phyloP scores from a whole-genome alignment of 2,888 invertebrate species.

The Galerucella nymphaeae region DNA sequence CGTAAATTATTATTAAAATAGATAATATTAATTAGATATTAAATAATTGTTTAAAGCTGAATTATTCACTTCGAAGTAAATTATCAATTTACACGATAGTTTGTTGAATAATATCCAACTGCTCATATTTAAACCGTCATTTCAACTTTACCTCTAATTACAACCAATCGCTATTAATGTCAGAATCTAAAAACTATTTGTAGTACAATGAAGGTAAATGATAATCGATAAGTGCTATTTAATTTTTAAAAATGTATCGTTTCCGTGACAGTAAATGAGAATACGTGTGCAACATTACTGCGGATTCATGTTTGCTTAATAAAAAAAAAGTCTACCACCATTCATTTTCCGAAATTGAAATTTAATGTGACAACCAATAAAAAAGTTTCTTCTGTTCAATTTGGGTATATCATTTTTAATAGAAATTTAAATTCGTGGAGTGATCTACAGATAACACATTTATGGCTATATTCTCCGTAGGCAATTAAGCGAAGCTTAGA shows the following conservation, averaged over 20 bases:
- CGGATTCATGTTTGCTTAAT: background rate
- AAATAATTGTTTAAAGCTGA: too few species aligned
- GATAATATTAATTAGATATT: too few species aligned
- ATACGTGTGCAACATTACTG: background rate
- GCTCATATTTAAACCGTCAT: background rate
- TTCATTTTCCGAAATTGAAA: background rate
- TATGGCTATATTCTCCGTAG: too few species aligned
- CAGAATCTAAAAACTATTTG: background rate
- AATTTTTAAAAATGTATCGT: conserved; percentile 14
- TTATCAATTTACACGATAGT: background rate
- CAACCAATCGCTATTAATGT: conserved; percentile 7
- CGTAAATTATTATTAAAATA: too few species aligned
- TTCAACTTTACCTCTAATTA: background rate
- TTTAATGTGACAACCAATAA: background rate
- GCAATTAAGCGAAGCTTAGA: too few species aligned
- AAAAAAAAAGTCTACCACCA: background rate
- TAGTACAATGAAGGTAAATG: conserved; percentile 5
- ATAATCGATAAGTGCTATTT: conserved; percentile 14
- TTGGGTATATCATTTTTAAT: too few species aligned
- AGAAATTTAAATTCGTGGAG: too few species aligned
- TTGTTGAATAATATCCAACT: background rate
- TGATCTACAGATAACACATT: too few species aligned
- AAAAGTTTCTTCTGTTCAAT: too few species aligned
- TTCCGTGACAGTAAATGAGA: conserved; percentile 12
- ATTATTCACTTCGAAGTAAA: too few species aligned